Percentiles rank a stretch among this genome's conserved stretches.
Conservation (phyloP, 2,797 vertebrate genomes). For the Bovichtus diacanthus region DNA sequence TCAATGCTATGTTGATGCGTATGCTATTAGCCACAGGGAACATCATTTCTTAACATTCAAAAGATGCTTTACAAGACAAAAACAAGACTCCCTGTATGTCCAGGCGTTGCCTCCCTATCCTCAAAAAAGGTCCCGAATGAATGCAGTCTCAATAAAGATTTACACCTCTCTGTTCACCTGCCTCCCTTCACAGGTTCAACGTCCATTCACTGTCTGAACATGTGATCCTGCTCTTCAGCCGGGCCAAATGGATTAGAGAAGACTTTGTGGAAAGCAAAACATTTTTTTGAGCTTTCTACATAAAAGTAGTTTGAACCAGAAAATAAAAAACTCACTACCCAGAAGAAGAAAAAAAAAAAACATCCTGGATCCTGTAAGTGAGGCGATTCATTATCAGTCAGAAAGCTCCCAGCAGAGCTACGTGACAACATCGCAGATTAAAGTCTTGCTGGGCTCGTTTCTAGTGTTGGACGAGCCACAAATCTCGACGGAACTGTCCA, state of each 20-base stretch:
- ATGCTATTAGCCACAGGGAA: conserved; percentile 9
- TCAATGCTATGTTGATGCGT: conserved; percentile 11
- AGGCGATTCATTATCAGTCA: conserved; percentile 54
- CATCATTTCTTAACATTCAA: conserved; percentile 6
- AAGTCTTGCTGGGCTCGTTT: conserved; percentile 58
- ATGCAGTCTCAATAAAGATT: background rate
- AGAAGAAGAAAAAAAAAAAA: no score
- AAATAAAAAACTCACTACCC: conserved; percentile 47
- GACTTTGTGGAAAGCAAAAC: background rate
- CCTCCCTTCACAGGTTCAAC: conserved; percentile 1
- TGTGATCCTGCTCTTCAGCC: conserved; percentile 12
- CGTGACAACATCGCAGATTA: conserved; percentile 54
- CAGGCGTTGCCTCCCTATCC: background rate
- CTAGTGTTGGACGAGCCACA: conserved; percentile 35
- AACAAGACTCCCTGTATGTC: background rate
- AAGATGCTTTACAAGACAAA: conserved; percentile 8
- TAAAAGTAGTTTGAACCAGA: conserved; percentile 29
- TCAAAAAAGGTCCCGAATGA: conserved; percentile 24
- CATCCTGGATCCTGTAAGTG: conserved; percentile 25
- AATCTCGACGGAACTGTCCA: conserved; percentile 37
- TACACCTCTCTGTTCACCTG: conserved; percentile 3
- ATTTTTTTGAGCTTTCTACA: conserved; percentile 34
- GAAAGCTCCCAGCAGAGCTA: conserved; percentile 55
- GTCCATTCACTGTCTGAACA: conserved; percentile 1
- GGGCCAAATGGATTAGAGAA: background rate